Percentiles rank a stretch among this genome's conserved stretches.
Conservation (phyloP, 2,888 invertebrate species). For the Pimpla rufipes region DNA sequence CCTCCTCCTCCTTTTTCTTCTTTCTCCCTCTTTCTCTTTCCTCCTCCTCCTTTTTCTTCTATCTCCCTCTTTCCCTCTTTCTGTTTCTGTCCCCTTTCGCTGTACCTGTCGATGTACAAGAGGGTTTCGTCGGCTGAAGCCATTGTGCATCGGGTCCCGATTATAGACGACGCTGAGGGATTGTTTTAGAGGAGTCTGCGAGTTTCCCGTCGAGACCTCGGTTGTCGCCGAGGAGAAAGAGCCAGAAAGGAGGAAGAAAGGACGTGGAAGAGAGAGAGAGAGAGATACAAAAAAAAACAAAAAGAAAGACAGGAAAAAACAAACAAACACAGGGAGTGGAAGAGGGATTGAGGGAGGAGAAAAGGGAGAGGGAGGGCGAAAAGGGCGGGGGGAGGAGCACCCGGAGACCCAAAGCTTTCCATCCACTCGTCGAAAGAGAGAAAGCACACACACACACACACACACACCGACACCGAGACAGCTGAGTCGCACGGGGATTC, state of each 20-base stretch:
- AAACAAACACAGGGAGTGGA: constrained; percentile 31
- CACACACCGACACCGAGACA: neutral
- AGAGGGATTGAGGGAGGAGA: constrained; percentile 23
- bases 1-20: neutral
- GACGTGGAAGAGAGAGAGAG: constrained; percentile 17
- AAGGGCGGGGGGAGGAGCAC: constrained; percentile 28
- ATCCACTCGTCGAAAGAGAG: constrained; percentile 44
- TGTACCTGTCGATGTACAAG: constrained; percentile 16
- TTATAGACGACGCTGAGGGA: constrained; percentile 54
- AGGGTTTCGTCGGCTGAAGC: neutral
- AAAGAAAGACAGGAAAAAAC: neutral
- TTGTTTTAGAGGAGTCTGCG: constrained; percentile 38
- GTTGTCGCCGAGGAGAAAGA: constrained; percentile 25
- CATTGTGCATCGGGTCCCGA: constrained; percentile 49
- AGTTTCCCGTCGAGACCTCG: constrained; percentile 28
- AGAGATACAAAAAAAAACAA: constrained; percentile 11
- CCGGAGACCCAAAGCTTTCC: constrained; percentile 59
- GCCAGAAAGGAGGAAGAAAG: constrained; percentile 27
- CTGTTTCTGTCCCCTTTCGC: constrained; percentile 28
- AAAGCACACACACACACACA: constrained; percentile 28
- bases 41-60: neutral
- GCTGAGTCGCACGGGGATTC: constrained; percentile 57
- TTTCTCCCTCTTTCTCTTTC: neutral
- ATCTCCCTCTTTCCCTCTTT: neutral
- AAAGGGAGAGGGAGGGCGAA: constrained; percentile 30